Evolutionary conservation across 2,113 vertebrate species (phyloP), one percentile per base, ranked within the genome.

Genomic region (Patagioenas fasciata): DNA sequence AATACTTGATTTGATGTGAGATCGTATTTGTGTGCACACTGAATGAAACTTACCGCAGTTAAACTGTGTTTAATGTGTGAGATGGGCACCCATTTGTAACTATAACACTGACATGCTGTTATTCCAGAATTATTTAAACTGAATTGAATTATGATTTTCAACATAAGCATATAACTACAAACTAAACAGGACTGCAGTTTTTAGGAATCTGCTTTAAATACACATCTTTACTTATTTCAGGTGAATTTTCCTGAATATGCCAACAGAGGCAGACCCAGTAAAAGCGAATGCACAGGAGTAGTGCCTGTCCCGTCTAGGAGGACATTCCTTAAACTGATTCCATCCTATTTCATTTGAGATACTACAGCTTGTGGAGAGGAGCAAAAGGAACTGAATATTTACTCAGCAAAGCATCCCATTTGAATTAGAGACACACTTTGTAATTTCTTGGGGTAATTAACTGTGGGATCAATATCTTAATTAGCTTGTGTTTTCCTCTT

Each of bases 391-490:
- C 47, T 6, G 25, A 67, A 23, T 73, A 64, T 83, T 86, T 40
- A 91, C n/a, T 72, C 77, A 89, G 77, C 6, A 74, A 61, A 89
- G 62, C 7, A 34, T 72, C 57, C 87, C 24, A 61, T 60, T 74
- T 75, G 54, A 92, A 80, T 92, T 85, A 73, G 48, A 57, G 34
- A 84, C 5, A 0, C 5, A 8, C 5, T 89, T 91, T 89, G 44
- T 84, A 65, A 91, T 88, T 88, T 93, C 66, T 75, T 61, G 23
- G 77, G 61, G 20, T 67, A 88, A 23, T 91, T 92, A 91, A 51
- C 44, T 69, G 10, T 74, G 32, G 48, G 23, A 91, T 80, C 93
- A 87, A 48, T 85, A 79, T 56, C 61, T 75, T 85, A 74, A 93
- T 89, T 89, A 74, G 34, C 48, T 89, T 13, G 67, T 48, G 54